Evolutionary conservation across 2,113 vertebrate genomes (phyloP).

Genomic region (Scophthalmus maximus): DNA sequence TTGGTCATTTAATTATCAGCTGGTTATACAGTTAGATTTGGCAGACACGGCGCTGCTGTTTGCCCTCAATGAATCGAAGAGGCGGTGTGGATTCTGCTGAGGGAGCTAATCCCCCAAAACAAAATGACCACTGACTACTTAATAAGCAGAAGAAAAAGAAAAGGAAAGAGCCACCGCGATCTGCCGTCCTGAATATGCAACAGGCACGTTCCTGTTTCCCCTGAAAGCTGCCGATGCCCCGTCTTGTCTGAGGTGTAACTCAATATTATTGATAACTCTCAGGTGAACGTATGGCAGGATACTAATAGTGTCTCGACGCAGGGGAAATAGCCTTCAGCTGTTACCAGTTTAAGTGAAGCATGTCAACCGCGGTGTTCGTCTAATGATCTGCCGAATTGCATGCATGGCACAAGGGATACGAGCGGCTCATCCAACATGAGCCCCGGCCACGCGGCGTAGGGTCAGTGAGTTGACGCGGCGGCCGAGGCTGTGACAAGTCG

Average conservation of each 20-base stretch:
- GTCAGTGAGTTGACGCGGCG: too few species aligned
- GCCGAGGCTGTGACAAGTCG: too few species aligned
- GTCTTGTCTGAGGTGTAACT: neutral
- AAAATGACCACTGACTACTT: neutral
- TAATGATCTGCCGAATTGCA: too few species aligned
- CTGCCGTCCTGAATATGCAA: neutral
- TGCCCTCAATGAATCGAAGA: neutral
- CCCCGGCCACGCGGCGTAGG: too few species aligned
- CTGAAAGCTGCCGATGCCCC: neutral
- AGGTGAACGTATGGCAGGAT: neutral
- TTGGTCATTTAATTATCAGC: too few species aligned
- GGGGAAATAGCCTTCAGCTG: neutral
- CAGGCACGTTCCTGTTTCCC: neutral
- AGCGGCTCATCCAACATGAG: too few species aligned
- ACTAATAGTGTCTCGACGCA: neutral
- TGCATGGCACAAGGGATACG: too few species aligned
- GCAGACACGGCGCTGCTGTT: neutral
- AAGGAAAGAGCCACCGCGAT: neutral
- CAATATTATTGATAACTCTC: neutral
- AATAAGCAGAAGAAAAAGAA: neutral
- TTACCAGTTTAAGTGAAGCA: neutral
- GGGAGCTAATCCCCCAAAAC: neutral
- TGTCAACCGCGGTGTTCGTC: too few species aligned
- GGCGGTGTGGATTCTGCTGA: neutral
- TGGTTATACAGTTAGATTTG: constrained; percentile 1